Evolutionary conservation across 2,113 vertebrate species (phyloP), one percentile per base, ranked within the genome.

Genomic region (Puma concolor): DNA sequence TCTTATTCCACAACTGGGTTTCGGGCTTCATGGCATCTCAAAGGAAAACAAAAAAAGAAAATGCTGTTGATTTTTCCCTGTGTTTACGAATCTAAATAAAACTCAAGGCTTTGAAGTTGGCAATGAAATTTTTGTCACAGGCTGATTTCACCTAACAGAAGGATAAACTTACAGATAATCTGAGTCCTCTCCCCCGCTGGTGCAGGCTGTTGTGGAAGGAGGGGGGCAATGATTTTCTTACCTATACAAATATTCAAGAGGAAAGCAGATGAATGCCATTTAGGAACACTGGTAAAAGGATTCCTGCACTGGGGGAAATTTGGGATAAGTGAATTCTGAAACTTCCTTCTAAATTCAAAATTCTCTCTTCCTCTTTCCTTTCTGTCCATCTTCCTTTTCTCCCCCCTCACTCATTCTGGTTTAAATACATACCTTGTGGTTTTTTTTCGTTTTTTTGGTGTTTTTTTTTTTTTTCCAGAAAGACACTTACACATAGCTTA

Each of bases 21-120:
- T 66, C 14, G 48, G 44, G 74, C 44, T 94, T 77, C 33, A 4
- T 67, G 92, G 92, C 90, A 79, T 91, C 96, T 96, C 82, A 82
- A 63, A 96, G 94, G 69, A 94, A 93, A 83, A 66, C 57, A 71
- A 57, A 71, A 91, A 83, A 52, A 83, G 71, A 88, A 71, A 91
- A 93, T 12, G 8, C 86, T 95, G 21, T 91, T 96, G 88, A 60
- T 63, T 90, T 87, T 60, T 29, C 8, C 52, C 79, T 19, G 33
- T 90, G 66, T 74, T 91, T 90, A 67, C 13, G 25, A 82, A 86
- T 91, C 76, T 92, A 94, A 98, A 93, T 92, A 84, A 96, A 96
- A 85, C 33, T 66, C 66, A 83, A 81, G n/a, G 13, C 80, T 96
- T 72, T 92, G 84, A 67, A 80, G 93, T 48, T 90, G 44, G 38